Evolutionary conservation across 2,113 vertebrate genomes (phyloP).

Genomic region (Sylvilagus bachmani): DNA sequence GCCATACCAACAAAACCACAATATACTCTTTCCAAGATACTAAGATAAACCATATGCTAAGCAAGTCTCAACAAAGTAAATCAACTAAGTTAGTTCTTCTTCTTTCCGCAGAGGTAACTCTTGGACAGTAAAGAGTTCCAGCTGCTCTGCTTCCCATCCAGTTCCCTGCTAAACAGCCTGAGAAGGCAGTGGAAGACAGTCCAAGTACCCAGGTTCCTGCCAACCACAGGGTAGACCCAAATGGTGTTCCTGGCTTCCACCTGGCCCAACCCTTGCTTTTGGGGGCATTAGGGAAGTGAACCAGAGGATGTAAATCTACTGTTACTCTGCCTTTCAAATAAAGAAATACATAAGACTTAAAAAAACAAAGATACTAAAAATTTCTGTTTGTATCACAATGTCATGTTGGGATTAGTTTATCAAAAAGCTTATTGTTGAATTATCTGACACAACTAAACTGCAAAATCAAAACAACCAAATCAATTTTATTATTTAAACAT

Average conservation of each 20-base stretch:
- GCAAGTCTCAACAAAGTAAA: neutral
- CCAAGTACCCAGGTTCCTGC: no score
- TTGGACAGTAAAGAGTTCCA: neutral
- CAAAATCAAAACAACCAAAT: conserved; percentile 48
- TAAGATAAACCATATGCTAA: neutral
- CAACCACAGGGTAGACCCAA: no score
- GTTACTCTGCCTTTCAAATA: no score
- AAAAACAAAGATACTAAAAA: neutral
- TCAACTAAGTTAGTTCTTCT: neutral
- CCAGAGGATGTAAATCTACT: no score
- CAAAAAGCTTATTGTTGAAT: neutral
- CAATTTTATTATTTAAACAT: conserved; percentile 40
- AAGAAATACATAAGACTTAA: no score
- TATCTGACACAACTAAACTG: neutral
- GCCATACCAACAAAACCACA: neutral
- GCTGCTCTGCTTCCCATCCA: no score
- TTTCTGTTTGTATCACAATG: neutral
- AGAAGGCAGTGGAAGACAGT: no score
- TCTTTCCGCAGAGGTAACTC: neutral
- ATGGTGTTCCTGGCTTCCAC: no score
- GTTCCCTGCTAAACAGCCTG: no score
- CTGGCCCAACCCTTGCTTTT: no score
- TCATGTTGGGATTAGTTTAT: neutral
- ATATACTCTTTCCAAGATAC: neutral
- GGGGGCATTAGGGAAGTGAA: no score